Percentiles rank a stretch among this genome's conserved stretches.
phyloP scores from a whole-genome alignment of 2,888 invertebrate species.

The Ptychoptera contaminata region DNA sequence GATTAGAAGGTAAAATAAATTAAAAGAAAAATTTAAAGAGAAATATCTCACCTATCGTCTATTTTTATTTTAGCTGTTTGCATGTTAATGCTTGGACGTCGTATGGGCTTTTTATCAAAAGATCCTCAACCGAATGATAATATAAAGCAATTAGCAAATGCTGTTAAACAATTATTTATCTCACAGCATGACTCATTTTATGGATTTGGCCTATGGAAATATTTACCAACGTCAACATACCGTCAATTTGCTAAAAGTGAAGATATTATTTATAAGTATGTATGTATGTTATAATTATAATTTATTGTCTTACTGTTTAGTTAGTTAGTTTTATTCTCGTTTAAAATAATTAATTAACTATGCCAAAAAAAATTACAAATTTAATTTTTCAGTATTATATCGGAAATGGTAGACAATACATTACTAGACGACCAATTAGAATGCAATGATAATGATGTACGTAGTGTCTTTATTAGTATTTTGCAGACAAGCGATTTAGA shows the following conservation, averaged over 20 bases:
- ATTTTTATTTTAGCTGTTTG: constrained; percentile 44
- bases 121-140: constrained; percentile 37
- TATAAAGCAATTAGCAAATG: constrained; percentile 40
- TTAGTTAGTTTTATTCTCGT: too few species aligned
- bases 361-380: too few species aligned
- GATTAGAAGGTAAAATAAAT: constrained; percentile 65
- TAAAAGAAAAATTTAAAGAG: constrained; percentile 20
- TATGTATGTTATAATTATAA: too few species aligned
- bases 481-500: constrained; percentile 55
- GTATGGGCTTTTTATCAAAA: constrained; percentile 52
- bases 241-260: constrained; percentile 54
- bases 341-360: too few species aligned
- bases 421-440: constrained; percentile 34
- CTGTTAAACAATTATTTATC: constrained; percentile 60
- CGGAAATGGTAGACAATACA: constrained; percentile 59
- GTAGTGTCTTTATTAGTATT: constrained; percentile 60
- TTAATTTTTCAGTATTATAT: constrained; percentile 44
- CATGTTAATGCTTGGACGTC: constrained; percentile 58
- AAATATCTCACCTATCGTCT: not conserved
- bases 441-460: constrained; percentile 39
- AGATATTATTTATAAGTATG: constrained; percentile 65
- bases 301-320: too few species aligned
- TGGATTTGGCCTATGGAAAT: constrained; percentile 69
- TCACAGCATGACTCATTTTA: constrained; percentile 69
- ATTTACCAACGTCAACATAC: constrained; percentile 57